Evolutionary conservation across 1,140 invertebrate species (phyloP), one percentile per base, ranked within the genome.

Genomic region (Aradophagus sp.): DNA sequence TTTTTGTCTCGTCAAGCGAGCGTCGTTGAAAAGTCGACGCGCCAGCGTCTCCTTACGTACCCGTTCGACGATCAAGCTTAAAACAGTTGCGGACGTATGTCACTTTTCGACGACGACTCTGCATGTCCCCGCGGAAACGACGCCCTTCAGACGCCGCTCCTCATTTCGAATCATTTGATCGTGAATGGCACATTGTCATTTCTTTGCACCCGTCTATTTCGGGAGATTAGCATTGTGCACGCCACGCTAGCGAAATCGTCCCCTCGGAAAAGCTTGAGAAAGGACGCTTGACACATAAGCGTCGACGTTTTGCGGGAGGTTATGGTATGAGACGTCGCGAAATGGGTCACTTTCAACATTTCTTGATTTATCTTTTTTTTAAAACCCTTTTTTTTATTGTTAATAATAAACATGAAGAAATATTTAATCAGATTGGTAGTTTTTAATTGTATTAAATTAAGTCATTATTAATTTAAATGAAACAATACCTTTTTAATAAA

Each of bases 11-110:
- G 52, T 45, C 63, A 41, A 53, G 31, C 45, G 63, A 50, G 15
- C 38, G 58, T 5, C 20, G 20, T 36, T 68, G 59, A 61, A 70
- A 70, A 58, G 36, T 58, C 39, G 31, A 62, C 66, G 56, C 41
- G 36, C 20, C 55, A 48, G 38, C 36, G 38, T 70, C 66, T 62
- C 44, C 56, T 69, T 56, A 23, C 27, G 47, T 55, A 55, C 47
- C 48, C 36, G 48, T 29, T 47, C 35, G 35, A 61, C 34, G 66
- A 62, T 58, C 56, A 66, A 61, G 52, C 63, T 52, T 63, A 29
- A 50, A 73, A 68, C 63, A 69, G 53, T 50, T 55, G 65, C 53
- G 47, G 59, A 62, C 53, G 59, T 48, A 14, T 68, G 59, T 68
- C 65, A 73, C 71, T 65, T 73, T 44, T 52, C 56, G 39, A 16